Base-by-base conservation (phyloP, 2,888 invertebrate genomes). In the Tiphia femorata region DNA sequence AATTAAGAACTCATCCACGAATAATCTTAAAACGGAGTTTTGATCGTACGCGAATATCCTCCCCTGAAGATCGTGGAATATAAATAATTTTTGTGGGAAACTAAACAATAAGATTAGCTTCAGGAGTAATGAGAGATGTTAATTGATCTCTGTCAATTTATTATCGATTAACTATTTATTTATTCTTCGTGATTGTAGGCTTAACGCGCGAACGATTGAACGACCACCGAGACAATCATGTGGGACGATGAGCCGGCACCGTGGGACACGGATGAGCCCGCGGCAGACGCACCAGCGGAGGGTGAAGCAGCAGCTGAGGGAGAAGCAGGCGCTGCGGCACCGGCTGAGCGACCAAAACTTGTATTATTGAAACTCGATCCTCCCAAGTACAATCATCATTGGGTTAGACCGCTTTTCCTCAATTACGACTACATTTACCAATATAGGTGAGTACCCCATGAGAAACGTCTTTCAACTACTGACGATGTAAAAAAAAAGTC, bases 371-470 rank as follows among this genome's bases (percentile, higher is more conserved):
- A 91, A 58, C 87, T 88, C 23, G 87, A 88, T 69, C 90, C 88
- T 73, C 88, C 91, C 72, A 86, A 93, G 50, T 86, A 92, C 65
- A 91, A 91, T 85, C 91, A 89, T 80, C 93, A 94, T 79, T 95
- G 94, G 94, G 92, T 91, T 79, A 90, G 94, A 88, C 94, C 94
- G 16, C 90, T 90, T 80, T 91, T 91, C 84, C 88, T 92, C 37
- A 92, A 92, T 79, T 95, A 95, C 86, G 89, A 87, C 79, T 94
- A 94, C 82, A 86, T 93, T 82, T 92, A 91, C 85, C 91, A 94
- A 83, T 95, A 94, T 85, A 89, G 83, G 83, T 82, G 54, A 68
- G 49, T n/a, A n/a, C n/a, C n/a, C 10, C 27, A 10, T n/a, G n/a
- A n/a, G n/a, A n/a, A n/a, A n/a, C n/a, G n/a, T n/a, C n/a, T n/a